A percentile compares a stretch with the other conserved stretches of the same genome.
These are phyloP conservation scores for Drosophila carrolli DNA, from an alignment of 1,140 invertebrate species.

Conservation along the genomic window DNA sequence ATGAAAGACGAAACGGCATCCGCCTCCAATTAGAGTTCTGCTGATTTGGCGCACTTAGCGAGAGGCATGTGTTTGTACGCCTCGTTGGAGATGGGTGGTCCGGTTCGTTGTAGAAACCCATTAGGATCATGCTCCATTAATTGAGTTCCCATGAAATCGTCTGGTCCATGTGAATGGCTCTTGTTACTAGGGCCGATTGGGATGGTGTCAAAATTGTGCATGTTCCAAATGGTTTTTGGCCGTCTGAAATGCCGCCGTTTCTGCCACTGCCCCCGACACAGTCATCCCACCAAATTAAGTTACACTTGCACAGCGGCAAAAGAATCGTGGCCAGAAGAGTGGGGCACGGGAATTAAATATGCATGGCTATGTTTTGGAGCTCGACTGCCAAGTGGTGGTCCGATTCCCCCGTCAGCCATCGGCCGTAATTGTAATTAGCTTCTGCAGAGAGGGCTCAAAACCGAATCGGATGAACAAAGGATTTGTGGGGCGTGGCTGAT, in stretches of 20 bases:
- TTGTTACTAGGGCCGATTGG: constrained; percentile 54
- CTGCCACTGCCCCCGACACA: constrained; percentile 1
- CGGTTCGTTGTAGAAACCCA: constrained; percentile 65
- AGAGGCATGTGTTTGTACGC: constrained; percentile 60
- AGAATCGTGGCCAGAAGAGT: constrained; percentile 39
- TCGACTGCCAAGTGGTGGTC: constrained; percentile 8
- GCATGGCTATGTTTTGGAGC: constrained; percentile 70
- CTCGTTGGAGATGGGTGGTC: constrained; percentile 25
- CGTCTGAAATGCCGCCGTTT: constrained; percentile 2
- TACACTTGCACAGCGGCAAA: constrained; percentile 75
- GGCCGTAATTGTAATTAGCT: constrained; percentile 74
- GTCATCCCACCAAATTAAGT: constrained; percentile 63
- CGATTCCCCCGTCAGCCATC: constrained; percentile 2
- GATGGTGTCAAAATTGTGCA: constrained; percentile 76
- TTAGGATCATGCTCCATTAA: constrained; percentile 83
- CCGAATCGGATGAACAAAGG: constrained; percentile 58
- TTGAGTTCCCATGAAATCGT: constrained; percentile 79
- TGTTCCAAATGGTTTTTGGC: constrained; percentile 75
- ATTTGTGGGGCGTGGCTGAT: constrained; percentile 27
- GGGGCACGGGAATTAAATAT: constrained; percentile 65
- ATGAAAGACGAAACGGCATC: constrained; percentile 18
- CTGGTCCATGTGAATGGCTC: constrained; percentile 58
- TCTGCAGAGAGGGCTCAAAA: constrained; percentile 23
- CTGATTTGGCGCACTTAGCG: constrained; percentile 80
- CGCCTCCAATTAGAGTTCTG: constrained; percentile 79